Conservation (phyloP, 2,113 vertebrate genomes). For the Sardina pilchardus region DNA sequence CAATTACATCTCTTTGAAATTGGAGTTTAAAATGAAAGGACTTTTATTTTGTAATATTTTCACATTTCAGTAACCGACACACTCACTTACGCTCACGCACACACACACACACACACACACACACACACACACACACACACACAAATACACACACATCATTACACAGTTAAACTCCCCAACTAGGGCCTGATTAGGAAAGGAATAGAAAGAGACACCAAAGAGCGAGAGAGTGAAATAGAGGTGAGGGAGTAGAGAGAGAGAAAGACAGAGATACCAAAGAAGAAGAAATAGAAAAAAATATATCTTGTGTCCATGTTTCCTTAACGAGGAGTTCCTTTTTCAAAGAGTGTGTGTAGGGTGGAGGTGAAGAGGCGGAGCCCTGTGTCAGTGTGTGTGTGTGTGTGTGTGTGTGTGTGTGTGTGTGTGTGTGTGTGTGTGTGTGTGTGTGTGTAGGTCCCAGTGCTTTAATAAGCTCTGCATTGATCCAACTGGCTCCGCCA, state of each 20-base stretch:
- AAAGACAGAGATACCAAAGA: constrained; percentile 15
- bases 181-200: background rate
- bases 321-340: constrained; percentile 44
- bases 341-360: constrained; percentile 33
- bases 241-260: background rate
- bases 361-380: background rate
- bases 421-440: constrained; percentile 8
- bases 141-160: background rate
- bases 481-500: constrained; percentile 61
- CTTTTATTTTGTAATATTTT: no score
- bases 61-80: background rate
- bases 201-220: background rate
- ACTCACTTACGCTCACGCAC: constrained; percentile 1
- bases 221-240: background rate
- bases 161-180: background rate
- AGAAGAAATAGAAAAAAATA: constrained; percentile 21
- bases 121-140: background rate
- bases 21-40: no score
- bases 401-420: background rate
- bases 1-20: background rate
- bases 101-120: background rate
- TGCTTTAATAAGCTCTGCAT: constrained; percentile 65
- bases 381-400: constrained; percentile 13
- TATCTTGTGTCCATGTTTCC: constrained; percentile 33
- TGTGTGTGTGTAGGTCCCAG: background rate